Conservation (phyloP, 1,140 invertebrate species). For the Drosophila orena region DNA sequence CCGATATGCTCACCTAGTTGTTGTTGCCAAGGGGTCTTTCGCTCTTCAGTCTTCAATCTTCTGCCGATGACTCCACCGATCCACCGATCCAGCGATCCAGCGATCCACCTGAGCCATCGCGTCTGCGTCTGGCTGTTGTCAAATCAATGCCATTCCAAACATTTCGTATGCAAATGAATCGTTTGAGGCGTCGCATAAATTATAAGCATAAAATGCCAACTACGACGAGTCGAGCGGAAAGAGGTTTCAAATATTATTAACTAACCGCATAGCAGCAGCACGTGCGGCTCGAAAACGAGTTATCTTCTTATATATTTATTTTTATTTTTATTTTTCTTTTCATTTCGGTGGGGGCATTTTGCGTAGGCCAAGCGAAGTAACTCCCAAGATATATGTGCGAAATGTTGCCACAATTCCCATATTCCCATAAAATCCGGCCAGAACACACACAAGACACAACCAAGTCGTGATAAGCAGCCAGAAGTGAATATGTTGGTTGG, state of each 20-base stretch:
- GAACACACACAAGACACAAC: constrained; percentile 7
- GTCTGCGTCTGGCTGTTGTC: constrained; percentile 50
- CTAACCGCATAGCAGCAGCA: constrained; percentile 42
- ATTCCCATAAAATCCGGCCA: constrained; percentile 29
- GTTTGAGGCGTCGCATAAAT: constrained; percentile 68
- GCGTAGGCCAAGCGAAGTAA: constrained; percentile 31
- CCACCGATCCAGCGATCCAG: no score
- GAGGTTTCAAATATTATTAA: constrained; percentile 18
- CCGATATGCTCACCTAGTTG: constrained; percentile 12
- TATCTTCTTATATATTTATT: no score
- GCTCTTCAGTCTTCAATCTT: constrained; percentile 5
- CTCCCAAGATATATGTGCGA: constrained; percentile 44
- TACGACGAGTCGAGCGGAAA: constrained; percentile 42
- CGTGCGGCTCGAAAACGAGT: constrained; percentile 43
- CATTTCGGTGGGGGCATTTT: constrained; percentile 5
- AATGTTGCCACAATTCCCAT: constrained; percentile 41
- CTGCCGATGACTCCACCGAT: constrained; percentile 18
- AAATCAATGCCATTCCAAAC: constrained; percentile 79
- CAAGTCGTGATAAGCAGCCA: constrained; percentile 9
- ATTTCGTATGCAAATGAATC: constrained; percentile 75
- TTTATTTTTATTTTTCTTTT: no score
- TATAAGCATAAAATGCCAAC: constrained; percentile 74
- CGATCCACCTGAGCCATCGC: constrained; percentile 31
- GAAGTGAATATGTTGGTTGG: background rate
- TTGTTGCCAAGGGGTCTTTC: constrained; percentile 24